Evolutionary conservation across 2,797 vertebrate species (phyloP).

Genomic region (Galago senegalensis): DNA sequence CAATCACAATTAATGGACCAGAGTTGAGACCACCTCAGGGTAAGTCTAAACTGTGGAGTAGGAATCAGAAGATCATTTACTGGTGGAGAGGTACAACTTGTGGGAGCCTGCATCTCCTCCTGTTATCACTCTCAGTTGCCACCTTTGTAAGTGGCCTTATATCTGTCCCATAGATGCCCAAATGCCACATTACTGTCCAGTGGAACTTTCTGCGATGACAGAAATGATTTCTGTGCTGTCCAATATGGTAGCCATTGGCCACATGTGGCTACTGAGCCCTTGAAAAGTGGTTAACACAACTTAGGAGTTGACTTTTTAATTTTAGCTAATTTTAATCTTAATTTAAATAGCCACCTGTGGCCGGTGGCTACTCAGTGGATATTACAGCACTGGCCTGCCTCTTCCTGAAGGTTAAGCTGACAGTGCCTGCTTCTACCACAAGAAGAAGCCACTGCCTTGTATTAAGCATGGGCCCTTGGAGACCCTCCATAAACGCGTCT

Average conservation of each 20-base stretch:
- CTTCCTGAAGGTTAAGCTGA: neutral
- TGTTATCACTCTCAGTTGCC: neutral
- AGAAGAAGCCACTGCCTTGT: neutral
- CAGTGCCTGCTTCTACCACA: neutral
- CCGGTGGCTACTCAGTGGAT: neutral
- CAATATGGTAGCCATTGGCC: neutral
- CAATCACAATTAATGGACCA: neutral
- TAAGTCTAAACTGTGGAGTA: neutral
- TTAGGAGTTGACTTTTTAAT: slow-evolving; percentile 23
- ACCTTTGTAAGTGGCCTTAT: neutral
- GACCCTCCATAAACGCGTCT: neutral
- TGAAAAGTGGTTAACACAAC: neutral
- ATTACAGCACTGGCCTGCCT: neutral
- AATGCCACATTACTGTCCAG: neutral
- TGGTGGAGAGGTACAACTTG: neutral
- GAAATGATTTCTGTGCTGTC: neutral
- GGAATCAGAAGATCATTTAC: neutral
- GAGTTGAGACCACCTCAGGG: neutral
- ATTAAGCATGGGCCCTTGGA: neutral
- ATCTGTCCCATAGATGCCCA: neutral
- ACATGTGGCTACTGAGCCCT: no score
- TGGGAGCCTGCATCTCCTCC: neutral
- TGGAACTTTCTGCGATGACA: neutral
- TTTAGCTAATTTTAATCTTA: slow-evolving; percentile 26
- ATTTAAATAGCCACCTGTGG: neutral